Conservation (phyloP, 2,888 invertebrate genomes). For the Scaptomyza polygonia region DNA sequence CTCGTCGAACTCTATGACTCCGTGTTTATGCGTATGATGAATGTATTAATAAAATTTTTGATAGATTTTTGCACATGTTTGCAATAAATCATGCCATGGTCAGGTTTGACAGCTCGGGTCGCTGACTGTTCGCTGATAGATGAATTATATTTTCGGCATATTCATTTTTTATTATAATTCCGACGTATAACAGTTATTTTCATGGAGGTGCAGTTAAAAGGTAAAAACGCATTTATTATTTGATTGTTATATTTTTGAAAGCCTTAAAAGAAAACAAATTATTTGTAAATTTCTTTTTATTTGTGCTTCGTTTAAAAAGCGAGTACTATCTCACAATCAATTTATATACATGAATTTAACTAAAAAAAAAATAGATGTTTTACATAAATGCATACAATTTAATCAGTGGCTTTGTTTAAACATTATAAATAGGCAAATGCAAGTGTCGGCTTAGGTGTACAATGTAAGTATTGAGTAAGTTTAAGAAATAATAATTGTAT, state of each 20-base stretch:
- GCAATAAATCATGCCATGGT: conserved; percentile 61
- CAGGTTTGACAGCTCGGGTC: conserved; percentile 60
- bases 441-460: conserved; percentile 7
- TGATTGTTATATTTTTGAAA: background rate
- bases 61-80: conserved; percentile 75
- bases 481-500: conserved; percentile 10
- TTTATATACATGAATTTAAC: conserved; percentile 1
- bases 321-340: background rate
- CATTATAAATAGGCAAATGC: conserved; percentile 43
- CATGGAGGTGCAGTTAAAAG: no score
- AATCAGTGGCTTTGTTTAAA: conserved; percentile 68
- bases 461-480: background rate
- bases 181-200: background rate
- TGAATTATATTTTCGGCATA: conserved; percentile 9
- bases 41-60: conserved; percentile 35
- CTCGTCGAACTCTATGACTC: conserved; percentile 57
- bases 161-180: background rate
- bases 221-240: no score
- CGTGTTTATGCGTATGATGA: conserved; percentile 14
- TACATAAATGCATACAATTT: conserved; percentile 58
- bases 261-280: background rate
- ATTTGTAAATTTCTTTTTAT: conserved; percentile 29
- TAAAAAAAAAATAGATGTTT: conserved; percentile 1
- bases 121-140: conserved; percentile 13
- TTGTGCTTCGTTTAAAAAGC: conserved; percentile 12